Conservation (phyloP, 2,888 invertebrate species). For the Xestia sexstrigata region DNA sequence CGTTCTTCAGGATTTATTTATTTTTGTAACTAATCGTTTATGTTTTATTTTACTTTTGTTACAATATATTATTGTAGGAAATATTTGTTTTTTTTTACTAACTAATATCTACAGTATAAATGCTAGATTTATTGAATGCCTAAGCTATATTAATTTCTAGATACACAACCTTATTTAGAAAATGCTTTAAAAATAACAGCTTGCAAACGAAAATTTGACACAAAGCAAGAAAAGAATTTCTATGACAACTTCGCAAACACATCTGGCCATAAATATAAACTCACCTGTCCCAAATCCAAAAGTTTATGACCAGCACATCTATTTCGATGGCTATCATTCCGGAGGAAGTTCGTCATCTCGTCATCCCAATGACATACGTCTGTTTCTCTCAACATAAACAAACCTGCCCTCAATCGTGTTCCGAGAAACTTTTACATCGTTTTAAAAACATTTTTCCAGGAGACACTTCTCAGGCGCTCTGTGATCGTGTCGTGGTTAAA, state of each 20-base stretch:
- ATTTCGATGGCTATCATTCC: conserved; percentile 76
- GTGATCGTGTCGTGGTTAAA: conserved; percentile 64
- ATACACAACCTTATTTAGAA: neutral
- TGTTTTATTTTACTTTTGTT: neutral
- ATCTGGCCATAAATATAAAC: conserved; percentile 50
- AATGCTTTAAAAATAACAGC: neutral
- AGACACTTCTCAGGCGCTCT: conserved; percentile 79
- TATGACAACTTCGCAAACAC: conserved; percentile 34
- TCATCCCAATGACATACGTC: conserved; percentile 84
- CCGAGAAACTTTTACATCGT: conserved; percentile 87
- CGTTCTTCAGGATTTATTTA: conserved; percentile 22
- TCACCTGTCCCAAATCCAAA: conserved; percentile 62
- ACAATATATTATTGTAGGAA: neutral
- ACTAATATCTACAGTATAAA: neutral
- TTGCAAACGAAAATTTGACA: neutral
- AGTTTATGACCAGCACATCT: conserved; percentile 70
- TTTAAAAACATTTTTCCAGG: conserved; percentile 83
- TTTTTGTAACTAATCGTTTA: conserved; percentile 2
- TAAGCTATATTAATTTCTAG: neutral
- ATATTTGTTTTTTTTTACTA: neutral
- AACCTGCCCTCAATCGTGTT: conserved; percentile 85
- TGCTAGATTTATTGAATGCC: neutral
- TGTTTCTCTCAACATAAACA: conserved; percentile 83
- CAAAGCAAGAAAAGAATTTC: conserved; percentile 23
- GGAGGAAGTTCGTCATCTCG: conserved; percentile 73